phyloP scores from a whole-genome alignment of 2,888 invertebrate genomes.

The Synergus laeviventris region DNA sequence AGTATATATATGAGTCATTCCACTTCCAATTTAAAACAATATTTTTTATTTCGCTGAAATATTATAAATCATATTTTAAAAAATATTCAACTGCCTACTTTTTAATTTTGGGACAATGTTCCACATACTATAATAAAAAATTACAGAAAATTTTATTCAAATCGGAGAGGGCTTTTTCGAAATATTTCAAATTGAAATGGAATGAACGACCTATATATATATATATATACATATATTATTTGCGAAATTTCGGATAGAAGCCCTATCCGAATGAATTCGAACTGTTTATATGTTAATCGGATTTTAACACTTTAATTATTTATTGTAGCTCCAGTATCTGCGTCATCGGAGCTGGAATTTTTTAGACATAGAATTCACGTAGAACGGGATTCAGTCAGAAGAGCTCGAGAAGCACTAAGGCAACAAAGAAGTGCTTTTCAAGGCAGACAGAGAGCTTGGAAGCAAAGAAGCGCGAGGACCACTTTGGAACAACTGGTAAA shows the following conservation, averaged over 20 bases:
- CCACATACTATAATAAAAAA: too few species aligned
- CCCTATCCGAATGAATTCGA: background rate
- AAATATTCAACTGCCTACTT: too few species aligned
- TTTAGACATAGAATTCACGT: slow-evolving; percentile 89
- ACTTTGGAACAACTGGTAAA: slow-evolving; percentile 79
- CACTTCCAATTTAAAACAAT: too few species aligned
- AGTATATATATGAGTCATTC: too few species aligned
- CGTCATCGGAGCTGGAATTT: slow-evolving; percentile 85
- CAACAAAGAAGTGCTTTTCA: slow-evolving; percentile 83
- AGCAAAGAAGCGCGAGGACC: slow-evolving; percentile 77
- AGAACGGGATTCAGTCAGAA: slow-evolving; percentile 88
- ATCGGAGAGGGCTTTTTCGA: too few species aligned
- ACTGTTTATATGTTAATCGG: background rate
- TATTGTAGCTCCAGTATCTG: slow-evolving; percentile 69
- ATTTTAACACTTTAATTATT: slow-evolving; percentile 3
- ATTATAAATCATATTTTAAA: too few species aligned
- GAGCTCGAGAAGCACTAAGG: slow-evolving; percentile 86
- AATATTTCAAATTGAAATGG: too few species aligned
- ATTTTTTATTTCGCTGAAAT: too few species aligned
- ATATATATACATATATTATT: too few species aligned
- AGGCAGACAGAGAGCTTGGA: slow-evolving; percentile 80
- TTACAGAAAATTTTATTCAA: too few species aligned
- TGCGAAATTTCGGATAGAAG: background rate
- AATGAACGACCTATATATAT: too few species aligned
- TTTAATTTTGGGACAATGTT: too few species aligned